Conservation (phyloP, 2,797 vertebrate species). For the Menidia menidia region DNA sequence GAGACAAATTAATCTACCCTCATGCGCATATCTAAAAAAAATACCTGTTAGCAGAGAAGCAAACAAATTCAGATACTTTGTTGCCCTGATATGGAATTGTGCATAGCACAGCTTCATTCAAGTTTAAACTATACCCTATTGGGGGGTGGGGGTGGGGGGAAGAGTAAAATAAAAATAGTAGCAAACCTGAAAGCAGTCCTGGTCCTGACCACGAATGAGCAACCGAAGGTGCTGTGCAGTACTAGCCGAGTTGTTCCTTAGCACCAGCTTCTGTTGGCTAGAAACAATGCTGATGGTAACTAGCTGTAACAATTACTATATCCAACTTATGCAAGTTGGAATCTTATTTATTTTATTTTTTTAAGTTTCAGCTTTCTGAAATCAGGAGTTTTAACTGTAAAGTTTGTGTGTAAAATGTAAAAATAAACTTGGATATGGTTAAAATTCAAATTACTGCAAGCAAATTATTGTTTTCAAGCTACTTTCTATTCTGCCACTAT, state of each 20-base stretch:
- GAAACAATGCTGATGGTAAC: slow-evolving; percentile 14
- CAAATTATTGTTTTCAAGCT: slow-evolving; percentile 1
- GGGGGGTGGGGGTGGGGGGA: too few species aligned
- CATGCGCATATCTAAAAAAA: too few species aligned
- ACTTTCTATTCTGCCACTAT: slow-evolving; percentile 22
- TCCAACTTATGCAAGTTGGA: neutral
- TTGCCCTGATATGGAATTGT: too few species aligned
- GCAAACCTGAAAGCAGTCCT: slow-evolving; percentile 95
- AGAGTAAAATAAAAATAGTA: too few species aligned
- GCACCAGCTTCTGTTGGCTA: slow-evolving; percentile 92
- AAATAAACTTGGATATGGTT: slow-evolving; percentile 8
- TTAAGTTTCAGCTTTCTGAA: neutral
- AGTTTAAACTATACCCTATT: too few species aligned
- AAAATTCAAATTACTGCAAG: slow-evolving; percentile 14
- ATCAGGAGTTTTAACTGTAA: neutral
- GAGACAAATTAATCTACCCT: too few species aligned
- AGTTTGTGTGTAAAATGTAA: neutral
- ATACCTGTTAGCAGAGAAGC: too few species aligned
- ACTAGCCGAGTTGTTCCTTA: slow-evolving; percentile 90
- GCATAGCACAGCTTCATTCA: too few species aligned
- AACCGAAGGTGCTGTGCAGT: slow-evolving; percentile 89
- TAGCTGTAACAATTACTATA: neutral
- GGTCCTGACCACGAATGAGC: slow-evolving; percentile 94
- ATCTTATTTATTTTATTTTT: too few species aligned
- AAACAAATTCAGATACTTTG: neutral